Evolutionary conservation across 2,113 vertebrate genomes (phyloP).

Genomic region (Brachyistius frenatus): DNA sequence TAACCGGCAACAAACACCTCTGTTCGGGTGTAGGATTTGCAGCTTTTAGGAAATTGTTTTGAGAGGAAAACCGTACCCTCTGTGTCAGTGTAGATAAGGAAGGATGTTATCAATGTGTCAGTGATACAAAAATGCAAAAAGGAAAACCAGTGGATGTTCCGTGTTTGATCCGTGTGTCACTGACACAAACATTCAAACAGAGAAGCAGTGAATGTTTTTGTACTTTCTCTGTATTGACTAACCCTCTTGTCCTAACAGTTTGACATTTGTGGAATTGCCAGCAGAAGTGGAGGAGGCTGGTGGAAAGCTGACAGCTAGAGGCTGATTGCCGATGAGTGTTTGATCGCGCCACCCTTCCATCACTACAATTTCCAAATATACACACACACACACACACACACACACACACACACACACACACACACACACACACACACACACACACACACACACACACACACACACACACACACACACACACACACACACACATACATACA

Average conservation of each 20-base stretch:
- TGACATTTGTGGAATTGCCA: slow-evolving; percentile 39
- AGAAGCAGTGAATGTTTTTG: background rate
- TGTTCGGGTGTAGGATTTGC: background rate
- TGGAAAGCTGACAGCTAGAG: slow-evolving; percentile 43
- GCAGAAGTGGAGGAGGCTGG: slow-evolving; percentile 20
- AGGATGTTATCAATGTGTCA: background rate
- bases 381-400: background rate
- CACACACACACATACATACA: background rate
- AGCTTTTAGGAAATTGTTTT: background rate
- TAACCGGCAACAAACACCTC: slow-evolving; percentile 15
- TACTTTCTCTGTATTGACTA: background rate
- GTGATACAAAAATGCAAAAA: background rate
- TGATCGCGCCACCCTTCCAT: slow-evolving; percentile 19
- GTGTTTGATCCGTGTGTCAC: background rate
- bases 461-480: background rate
- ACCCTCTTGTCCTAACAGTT: slow-evolving; percentile 4
- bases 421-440: background rate
- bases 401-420: background rate
- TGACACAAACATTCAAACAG: background rate
- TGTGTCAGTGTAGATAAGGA: background rate
- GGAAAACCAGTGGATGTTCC: background rate
- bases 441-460: background rate
- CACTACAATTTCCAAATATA: background rate
- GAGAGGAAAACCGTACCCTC: background rate
- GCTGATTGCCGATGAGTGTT: slow-evolving; percentile 46